These are phyloP conservation scores for Helicoverpa armigera DNA, from an alignment of 1,140 invertebrate species.

Conservation along the genomic window DNA sequence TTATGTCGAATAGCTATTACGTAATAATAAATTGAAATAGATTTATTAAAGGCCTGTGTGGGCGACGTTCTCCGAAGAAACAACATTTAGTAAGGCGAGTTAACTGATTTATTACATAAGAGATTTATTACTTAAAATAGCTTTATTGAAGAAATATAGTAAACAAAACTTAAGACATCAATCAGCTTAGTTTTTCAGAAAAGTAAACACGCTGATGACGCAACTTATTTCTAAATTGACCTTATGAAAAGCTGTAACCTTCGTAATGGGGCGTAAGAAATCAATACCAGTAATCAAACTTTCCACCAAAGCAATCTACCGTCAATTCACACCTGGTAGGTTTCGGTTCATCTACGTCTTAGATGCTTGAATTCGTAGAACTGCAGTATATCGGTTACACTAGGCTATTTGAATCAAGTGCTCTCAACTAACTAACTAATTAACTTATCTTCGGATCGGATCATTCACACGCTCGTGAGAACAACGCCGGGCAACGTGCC, in stretches of 20 bases:
- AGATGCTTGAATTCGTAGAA: not conserved
- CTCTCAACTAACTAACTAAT: slow-evolving; percentile 41
- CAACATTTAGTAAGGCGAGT: slow-evolving; percentile 14
- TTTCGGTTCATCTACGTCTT: too few relatives aligned
- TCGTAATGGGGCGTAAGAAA: too few relatives aligned
- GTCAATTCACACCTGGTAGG: too few relatives aligned
- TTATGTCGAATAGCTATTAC: not conserved
- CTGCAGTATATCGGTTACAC: slow-evolving; percentile 16
- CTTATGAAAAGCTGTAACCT: too few relatives aligned
- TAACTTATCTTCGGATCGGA: slow-evolving; percentile 42
- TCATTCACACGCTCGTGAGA: slow-evolving; percentile 43
- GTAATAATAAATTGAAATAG: slow-evolving; percentile 35
- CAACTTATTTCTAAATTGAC: too few relatives aligned
- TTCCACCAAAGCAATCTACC: too few relatives aligned
- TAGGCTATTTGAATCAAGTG: slow-evolving; percentile 32
- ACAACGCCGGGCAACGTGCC: slow-evolving; percentile 39
- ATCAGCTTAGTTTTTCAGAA: too few relatives aligned
- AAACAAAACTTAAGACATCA: too few relatives aligned
- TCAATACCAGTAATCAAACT: too few relatives aligned
- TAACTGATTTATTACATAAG: slow-evolving; percentile 21
- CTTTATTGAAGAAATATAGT: not conserved
- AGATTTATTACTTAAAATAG: not conserved
- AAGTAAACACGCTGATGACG: too few relatives aligned
- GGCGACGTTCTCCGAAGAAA: slow-evolving; percentile 8
- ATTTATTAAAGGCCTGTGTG: slow-evolving; percentile 22